Evolutionary conservation across 2,888 invertebrate species (phyloP), one percentile per base, ranked within the genome.

Genomic region (Lacanobia oleracea): DNA sequence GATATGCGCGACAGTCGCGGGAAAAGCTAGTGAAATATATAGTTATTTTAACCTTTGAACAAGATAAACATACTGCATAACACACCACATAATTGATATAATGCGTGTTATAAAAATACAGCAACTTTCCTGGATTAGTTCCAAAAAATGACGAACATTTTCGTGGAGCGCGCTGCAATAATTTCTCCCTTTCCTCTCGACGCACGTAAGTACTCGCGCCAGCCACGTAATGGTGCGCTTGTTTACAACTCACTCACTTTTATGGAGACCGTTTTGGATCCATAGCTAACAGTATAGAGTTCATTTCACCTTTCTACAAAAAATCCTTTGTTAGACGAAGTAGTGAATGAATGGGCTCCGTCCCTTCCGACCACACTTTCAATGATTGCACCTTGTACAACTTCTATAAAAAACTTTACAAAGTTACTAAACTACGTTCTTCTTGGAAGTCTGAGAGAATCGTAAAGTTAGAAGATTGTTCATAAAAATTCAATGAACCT

Each of bases 201-300:
- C 65, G 33, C 33, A 33, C 33, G 66, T 67, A 18, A 51, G 48
- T 70, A 54, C 54, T 74, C n/a, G 74, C 65, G 61, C 64, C 27
- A 60, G 59, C n/a, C 76, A 77, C 67, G 75, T 83, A 63, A 79
- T 79, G 68, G 72, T 67, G 63, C 61, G 69, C 72, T 86, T 82
- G 79, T 78, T 79, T 82, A 79, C 75, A 75, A 75, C 69, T 67
- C 62, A 61, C 72, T 37, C 63, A 72, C 53, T 65, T 69, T 67
- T 60, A 77, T 64, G 59, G 33, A 14, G 56, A 64, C 72, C 21
- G 79, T 69, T 75, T 63, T 77, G 10, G 43, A 48, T 53, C 67
- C 61, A 67, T 62, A 40, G 37, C 21, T 33, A 59, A 76, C 50
- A 48, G 50, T 37, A 72, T 75, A 78, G 50, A 71, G 82, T 69